These are phyloP conservation scores for Manis pentadactyla DNA, from an alignment of 2,797 vertebrate genomes.

Conservation along the genomic window DNA sequence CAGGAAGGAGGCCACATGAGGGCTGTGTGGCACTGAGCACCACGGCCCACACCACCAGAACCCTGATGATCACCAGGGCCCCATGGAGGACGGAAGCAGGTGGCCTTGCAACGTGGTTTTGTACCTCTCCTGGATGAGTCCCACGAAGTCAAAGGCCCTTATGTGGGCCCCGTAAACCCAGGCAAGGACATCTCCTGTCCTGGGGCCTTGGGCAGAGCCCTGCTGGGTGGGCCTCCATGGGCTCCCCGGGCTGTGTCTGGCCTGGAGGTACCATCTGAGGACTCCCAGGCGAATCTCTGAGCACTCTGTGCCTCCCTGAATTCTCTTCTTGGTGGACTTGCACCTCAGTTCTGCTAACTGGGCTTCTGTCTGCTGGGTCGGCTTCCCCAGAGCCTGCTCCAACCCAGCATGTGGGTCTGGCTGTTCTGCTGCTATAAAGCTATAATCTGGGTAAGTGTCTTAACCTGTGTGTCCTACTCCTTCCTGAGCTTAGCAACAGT, in stretches of 20 bases:
- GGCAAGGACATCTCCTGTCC: not conserved
- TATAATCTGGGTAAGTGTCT: not conserved
- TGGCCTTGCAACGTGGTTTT: accelerated
- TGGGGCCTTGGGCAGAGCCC: not conserved
- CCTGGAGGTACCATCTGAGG: not conserved
- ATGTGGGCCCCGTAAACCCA: not conserved
- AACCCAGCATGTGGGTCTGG: not conserved
- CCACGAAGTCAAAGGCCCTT: not conserved
- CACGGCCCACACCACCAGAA: not conserved
- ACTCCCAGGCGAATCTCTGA: not conserved
- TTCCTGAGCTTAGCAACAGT: not conserved
- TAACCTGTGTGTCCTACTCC: not conserved
- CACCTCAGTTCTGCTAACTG: not conserved
- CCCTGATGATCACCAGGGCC: not conserved
- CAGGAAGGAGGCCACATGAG: not conserved
- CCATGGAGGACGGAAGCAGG: not conserved
- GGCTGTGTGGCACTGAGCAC: not conserved
- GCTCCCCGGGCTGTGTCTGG: not conserved
- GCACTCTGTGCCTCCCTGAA: not conserved
- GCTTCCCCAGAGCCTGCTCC: not conserved
- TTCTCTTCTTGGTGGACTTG: not conserved
- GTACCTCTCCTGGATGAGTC: not conserved
- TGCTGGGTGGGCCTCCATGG: not conserved
- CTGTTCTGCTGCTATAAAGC: not conserved
- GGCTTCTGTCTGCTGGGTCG: not conserved